These are phyloP conservation scores for Epinotia nisella DNA, from an alignment of 2,888 invertebrate species.

Conservation along the genomic window DNA sequence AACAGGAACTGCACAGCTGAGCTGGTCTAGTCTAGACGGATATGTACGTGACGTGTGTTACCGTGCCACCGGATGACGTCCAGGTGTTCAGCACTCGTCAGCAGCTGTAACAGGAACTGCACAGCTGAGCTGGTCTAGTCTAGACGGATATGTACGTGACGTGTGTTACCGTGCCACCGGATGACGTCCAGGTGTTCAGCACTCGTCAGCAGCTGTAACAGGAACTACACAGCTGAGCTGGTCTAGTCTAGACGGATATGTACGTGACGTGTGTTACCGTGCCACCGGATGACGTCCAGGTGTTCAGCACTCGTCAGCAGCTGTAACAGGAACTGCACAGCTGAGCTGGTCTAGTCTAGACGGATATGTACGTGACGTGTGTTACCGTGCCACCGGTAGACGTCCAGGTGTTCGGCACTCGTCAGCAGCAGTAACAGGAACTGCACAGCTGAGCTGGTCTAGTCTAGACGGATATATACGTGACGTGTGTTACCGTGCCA, in stretches of 20 bases:
- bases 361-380: constrained; percentile 38
- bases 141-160: constrained; percentile 38
- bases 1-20: constrained; percentile 95
- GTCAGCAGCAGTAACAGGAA: constrained; percentile 94
- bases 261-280: constrained; percentile 42
- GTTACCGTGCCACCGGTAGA: constrained; percentile 92
- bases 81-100: not conserved
- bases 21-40: not conserved
- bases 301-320: not conserved
- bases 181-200: constrained; percentile 91
- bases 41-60: constrained; percentile 41
- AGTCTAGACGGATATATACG: not conserved
- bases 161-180: constrained; percentile 88
- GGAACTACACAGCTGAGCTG: constrained; percentile 94
- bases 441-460: constrained; percentile 91
- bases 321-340: not conserved
- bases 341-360: not conserved
- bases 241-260: not conserved
- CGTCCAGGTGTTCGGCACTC: constrained; percentile 89
- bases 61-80: not conserved
- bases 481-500: constrained; percentile 41
- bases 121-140: not conserved
- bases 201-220: constrained; percentile 93
- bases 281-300: not conserved
- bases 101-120: not conserved